These are phyloP conservation scores for Globicephala melas DNA, from an alignment of 2,113 vertebrate genomes.

Conservation along the genomic window DNA sequence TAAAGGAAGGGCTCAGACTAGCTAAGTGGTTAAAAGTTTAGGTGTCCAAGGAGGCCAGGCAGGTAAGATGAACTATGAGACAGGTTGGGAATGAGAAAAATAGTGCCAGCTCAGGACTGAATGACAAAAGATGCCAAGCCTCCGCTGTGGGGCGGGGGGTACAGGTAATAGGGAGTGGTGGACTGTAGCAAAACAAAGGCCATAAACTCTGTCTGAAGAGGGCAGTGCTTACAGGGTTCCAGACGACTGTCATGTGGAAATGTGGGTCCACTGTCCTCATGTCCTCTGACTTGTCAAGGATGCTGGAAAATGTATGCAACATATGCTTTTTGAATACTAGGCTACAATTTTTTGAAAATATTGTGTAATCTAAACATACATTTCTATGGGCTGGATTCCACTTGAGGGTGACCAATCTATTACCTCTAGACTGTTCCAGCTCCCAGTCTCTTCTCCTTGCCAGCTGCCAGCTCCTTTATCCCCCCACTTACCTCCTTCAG, in stretches of 20 bases:
- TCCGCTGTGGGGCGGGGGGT: neutral
- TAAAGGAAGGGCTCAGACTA: neutral
- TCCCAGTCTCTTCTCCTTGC: neutral
- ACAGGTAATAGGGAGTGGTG: neutral
- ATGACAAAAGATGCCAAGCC: neutral
- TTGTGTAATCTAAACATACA: neutral
- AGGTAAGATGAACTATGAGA: neutral
- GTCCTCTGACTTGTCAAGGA: neutral
- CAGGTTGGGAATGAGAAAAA: neutral
- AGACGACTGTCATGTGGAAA: neutral
- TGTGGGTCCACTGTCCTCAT: too few species aligned
- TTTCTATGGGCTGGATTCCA: neutral
- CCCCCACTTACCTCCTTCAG: accelerated
- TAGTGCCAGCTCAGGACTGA: neutral
- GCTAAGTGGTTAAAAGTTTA: neutral
- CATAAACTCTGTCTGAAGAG: neutral
- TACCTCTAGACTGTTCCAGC: neutral
- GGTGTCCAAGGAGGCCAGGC: neutral
- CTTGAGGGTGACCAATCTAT: neutral
- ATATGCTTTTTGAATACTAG: neutral
- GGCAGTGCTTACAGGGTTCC: neutral
- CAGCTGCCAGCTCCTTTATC: neutral
- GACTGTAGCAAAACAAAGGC: neutral
- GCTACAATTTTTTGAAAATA: neutral
- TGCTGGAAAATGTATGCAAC: neutral